Base-by-base conservation (phyloP, 2,888 invertebrate genomes). In the Baccha elongata region DNA sequence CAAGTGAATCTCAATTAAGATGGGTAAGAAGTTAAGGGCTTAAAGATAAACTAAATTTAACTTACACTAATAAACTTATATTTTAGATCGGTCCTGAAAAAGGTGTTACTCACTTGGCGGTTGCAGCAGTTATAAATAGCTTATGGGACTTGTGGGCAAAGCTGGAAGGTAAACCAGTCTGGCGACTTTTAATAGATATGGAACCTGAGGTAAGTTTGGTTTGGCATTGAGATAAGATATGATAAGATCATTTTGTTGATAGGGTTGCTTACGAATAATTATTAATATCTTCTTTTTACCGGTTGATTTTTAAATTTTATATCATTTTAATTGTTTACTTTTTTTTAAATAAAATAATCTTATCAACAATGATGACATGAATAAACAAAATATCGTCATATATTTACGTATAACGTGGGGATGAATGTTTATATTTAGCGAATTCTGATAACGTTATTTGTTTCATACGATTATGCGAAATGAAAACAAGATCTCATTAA, bases 101-200 rank as follows among this genome's bases (percentile, higher is more conserved):
- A 90, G 97, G 98, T 8, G 97, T 96, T 0, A 94, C 94, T 10
- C 97, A 98, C 91, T 91, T 98, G 85, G 98, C 97, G 0, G 94
- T 94, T 1, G 97, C 96, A 0, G 97, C 97, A 7, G 93, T 98
- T 64, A 91, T 97, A n/a, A 98, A 98, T 90, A 95, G 97, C 0
- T 89, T 98, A 2, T 98, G 98, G 98, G 98, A 98, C 89, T 91
- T 98, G 64, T 97, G 97, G 97, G 97, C 95, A 0, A 94, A 95
- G 86, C 91, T 96, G 7, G 95, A 96, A 88, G 92, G 93, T 35
- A 97, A 97, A 89, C 97, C 98, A 0, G 89, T 98, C 0, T 98
- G 98, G 98, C 94, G 94, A 88, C 91, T 98, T 0, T 91, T 98
- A 2, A 93, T 92, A 0, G 97, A 98, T 87, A 93, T 98, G 93